These are phyloP conservation scores for Meloidogyne chitwoodi DNA, from an alignment of 1,140 invertebrate genomes.

Conservation along the genomic window DNA sequence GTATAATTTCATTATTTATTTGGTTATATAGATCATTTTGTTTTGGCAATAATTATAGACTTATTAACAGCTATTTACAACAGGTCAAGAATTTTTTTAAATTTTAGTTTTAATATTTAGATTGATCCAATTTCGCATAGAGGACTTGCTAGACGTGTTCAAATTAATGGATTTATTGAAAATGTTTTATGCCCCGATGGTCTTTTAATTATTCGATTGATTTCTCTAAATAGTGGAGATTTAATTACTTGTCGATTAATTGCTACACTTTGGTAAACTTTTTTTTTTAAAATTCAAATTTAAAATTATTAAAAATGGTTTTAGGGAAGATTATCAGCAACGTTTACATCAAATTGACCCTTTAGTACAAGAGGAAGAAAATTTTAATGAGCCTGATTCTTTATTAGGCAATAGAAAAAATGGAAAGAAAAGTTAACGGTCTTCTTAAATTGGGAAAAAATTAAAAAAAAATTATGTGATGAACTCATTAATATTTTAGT, in stretches of 20 bases:
- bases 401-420: constrained; percentile 17
- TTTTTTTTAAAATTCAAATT: background rate
- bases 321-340: background rate
- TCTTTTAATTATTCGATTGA: constrained; percentile 58
- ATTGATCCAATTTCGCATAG: constrained; percentile 44
- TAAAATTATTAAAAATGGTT: background rate
- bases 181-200: constrained; percentile 59
- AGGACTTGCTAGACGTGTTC: constrained; percentile 27
- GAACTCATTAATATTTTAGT: background rate
- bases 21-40: constrained; percentile 38
- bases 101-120: background rate
- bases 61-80: constrained; percentile 48
- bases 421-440: background rate
- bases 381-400: constrained; percentile 28
- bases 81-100: background rate
- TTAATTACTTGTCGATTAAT: constrained; percentile 51
- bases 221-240: constrained; percentile 44
- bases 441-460: background rate
- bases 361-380: background rate
- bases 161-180: constrained; percentile 44
- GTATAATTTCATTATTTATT: constrained; percentile 30
- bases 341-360: background rate
- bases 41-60: constrained; percentile 14
- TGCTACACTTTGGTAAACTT: constrained; percentile 35
- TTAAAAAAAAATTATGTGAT: background rate